Conservation (phyloP, 2,113 vertebrate species). For the Atrichornis clamosus region DNA sequence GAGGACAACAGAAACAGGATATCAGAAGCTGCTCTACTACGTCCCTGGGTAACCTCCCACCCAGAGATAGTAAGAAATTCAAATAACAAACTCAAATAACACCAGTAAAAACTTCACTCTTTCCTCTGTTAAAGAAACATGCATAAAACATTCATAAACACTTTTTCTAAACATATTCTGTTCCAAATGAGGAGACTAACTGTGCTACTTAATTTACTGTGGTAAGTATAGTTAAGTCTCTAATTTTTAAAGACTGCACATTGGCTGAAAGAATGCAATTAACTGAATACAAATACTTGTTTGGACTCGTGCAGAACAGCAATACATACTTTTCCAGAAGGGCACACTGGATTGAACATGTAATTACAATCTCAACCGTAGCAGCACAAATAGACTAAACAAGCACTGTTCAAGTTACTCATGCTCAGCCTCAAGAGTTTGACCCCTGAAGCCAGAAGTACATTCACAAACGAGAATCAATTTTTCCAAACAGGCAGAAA, state of each 20-base stretch:
- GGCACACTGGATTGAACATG: not conserved
- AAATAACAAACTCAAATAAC: not conserved
- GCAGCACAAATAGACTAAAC: constrained; percentile 24
- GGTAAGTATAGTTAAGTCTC: not conserved
- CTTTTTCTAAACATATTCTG: not conserved
- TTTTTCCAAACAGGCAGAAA: not conserved
- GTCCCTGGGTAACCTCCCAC: not conserved
- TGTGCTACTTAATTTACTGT: not conserved
- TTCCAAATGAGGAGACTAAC: not conserved
- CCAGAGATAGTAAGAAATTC: not conserved
- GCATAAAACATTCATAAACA: not conserved
- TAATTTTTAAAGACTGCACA: not conserved
- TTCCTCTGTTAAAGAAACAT: not conserved
- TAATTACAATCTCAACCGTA: not conserved
- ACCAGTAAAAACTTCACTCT: not conserved
- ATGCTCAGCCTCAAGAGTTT: not conserved
- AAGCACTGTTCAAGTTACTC: not conserved
- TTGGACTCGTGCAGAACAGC: not conserved
- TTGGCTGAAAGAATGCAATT: not conserved
- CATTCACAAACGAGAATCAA: not conserved
- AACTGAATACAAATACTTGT: constrained; percentile 14
- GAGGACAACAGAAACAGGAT: not conserved
- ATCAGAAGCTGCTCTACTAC: not conserved
- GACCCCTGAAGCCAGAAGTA: constrained; percentile 22
- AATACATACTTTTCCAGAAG: constrained; percentile 4